These are phyloP conservation scores for Ethmia dodecea DNA, from an alignment of 2,888 invertebrate genomes.

Conservation along the genomic window DNA sequence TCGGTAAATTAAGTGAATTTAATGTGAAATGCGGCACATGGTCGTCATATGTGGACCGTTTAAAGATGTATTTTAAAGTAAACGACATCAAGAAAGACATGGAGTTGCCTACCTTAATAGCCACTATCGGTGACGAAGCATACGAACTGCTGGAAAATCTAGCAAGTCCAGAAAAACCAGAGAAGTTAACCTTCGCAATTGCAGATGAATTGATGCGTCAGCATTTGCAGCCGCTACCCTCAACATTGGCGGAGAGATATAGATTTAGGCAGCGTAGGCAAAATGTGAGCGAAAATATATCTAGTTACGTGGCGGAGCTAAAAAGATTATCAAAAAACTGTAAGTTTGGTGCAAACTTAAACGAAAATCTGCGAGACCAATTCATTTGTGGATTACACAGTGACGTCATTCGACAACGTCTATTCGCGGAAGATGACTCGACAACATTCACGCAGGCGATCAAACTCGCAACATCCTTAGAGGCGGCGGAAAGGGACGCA, in stretches of 20 bases:
- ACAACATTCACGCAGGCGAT: neutral
- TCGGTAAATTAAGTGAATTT: neutral
- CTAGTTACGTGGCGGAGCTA: slow-evolving; percentile 8
- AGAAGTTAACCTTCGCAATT: slow-evolving; percentile 1
- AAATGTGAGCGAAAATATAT: slow-evolving; percentile 1
- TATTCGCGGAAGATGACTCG: slow-evolving; percentile 8
- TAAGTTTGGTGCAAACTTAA: slow-evolving; percentile 1
- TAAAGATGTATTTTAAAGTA: slow-evolving; percentile 1
- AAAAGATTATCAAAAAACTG: slow-evolving; percentile 3
- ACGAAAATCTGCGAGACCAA: slow-evolving; percentile 10
- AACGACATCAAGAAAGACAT: neutral
- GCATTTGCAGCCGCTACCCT: slow-evolving; percentile 11
- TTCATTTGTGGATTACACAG: slow-evolving; percentile 7
- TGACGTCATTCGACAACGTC: slow-evolving; percentile 7
- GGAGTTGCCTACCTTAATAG: slow-evolving; percentile 3
- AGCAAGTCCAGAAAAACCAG: slow-evolving; percentile 6
- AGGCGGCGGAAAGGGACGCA: slow-evolving; percentile 6
- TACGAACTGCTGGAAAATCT: slow-evolving; percentile 5
- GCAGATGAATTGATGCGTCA: slow-evolving; percentile 3
- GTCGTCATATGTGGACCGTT: neutral
- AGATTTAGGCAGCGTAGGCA: slow-evolving; percentile 10
- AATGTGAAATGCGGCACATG: neutral
- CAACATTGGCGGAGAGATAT: slow-evolving; percentile 9
- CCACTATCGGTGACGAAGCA: neutral
- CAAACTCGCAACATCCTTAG: neutral